Evolutionary conservation across 1,140 invertebrate species (phyloP), one percentile per base, ranked within the genome.

Genomic region (Reticulitermes speratus): DNA sequence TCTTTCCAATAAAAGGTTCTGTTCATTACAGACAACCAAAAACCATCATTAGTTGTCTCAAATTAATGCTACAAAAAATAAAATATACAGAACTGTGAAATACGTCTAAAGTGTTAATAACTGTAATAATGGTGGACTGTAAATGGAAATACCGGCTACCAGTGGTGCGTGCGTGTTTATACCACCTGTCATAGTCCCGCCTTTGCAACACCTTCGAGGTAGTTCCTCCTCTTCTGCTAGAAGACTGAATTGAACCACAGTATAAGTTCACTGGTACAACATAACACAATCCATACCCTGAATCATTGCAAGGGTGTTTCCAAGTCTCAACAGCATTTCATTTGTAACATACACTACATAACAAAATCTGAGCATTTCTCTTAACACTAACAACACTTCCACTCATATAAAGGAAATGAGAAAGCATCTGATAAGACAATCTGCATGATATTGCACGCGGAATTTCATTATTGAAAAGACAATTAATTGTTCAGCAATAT

Each of bases 201-300:
- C 85, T 45, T 82, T 65, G 59, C 52, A 85, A 69, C 81, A 45
- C 81, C 52, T 82, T 65, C 81, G 45, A 82, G 25, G 85, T 48
- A 44, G 38, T 75, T 32, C 81, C 30, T 82, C 84, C 85, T 87
- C 86, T 86, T 87, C 87, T 84, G 86, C 87, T 87, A 87, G 52
- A 87, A 87, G 59, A 87, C 86, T 87, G 86, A 87, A 87, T 87
- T 87, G 87, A 87, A 87, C 86, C 65, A 86, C 87, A 87, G 84
- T 86, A 85, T 87, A 85, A 87, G 86, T 87, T 85, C 32, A 87
- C 69, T 84, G 83, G 25, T n/a, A 84, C 83, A 81, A 83, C 14
- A 86, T 48, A 86, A 30, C 44, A 86, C 65, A 84, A 84, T 84
- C 83, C 83, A 84, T 52, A 84, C 83, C 83, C 83, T 84, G n/a